A percentile compares a stretch with the other conserved stretches of the same genome.
phyloP scores from a whole-genome alignment of 2,888 invertebrate species.

The Tipula unca region DNA sequence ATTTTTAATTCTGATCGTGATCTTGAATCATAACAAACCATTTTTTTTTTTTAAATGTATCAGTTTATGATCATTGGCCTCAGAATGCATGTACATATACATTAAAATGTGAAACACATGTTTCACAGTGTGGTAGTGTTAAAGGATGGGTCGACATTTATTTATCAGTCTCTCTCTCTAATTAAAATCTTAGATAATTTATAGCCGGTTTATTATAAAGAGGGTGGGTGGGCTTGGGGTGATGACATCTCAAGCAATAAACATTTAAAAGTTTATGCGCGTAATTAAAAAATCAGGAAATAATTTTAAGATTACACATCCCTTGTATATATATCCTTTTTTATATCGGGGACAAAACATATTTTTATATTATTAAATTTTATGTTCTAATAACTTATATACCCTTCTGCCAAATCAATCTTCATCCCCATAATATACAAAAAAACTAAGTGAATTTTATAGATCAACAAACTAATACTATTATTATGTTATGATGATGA shows the following conservation, averaged over 20 bases:
- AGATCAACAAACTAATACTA: slow-evolving; percentile 8
- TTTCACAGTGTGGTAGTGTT: not conserved
- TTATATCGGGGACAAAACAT: not conserved
- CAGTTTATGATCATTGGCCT: not conserved
- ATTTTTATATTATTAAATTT: not conserved
- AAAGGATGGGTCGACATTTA: not conserved
- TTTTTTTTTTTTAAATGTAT: not conserved
- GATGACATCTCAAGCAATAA: not conserved
- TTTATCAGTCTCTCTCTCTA: not conserved
- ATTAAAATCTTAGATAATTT: not conserved
- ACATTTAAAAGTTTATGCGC: too few species aligned
- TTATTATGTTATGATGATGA: not conserved
- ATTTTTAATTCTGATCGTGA: not conserved
- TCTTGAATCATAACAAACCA: not conserved
- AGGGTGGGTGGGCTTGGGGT: not conserved
- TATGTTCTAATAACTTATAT: too few species aligned
- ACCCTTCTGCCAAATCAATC: slow-evolving; percentile 14
- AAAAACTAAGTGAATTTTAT: not conserved
- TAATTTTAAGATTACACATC: not conserved
- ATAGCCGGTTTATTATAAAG: not conserved
- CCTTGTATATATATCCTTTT: not conserved
- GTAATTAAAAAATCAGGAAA: not conserved
- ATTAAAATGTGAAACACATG: not conserved
- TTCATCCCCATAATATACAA: not conserved
- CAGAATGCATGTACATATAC: not conserved